Evolutionary conservation across 2,113 vertebrate genomes (phyloP).

Genomic region (Tragelaphus buxtoni): DNA sequence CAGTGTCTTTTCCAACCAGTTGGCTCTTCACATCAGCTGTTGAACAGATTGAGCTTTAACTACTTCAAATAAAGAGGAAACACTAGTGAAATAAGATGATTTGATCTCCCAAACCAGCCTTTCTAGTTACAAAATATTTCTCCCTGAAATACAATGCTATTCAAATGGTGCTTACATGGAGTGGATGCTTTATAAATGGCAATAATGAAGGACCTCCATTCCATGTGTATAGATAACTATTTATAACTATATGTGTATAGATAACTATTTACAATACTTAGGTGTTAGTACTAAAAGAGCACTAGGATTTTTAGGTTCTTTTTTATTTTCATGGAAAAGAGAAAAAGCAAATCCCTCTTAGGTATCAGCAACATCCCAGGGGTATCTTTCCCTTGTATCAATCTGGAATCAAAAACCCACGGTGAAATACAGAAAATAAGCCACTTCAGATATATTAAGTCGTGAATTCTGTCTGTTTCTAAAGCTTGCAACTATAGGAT

Average conservation of each 20-base stretch:
- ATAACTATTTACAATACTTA: not conserved
- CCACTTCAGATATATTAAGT: not conserved
- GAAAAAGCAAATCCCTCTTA: not conserved
- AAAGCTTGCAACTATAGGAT: not conserved
- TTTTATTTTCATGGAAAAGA: constrained; percentile 23
- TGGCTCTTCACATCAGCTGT: not conserved
- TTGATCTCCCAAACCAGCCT: not conserved
- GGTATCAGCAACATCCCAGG: not conserved
- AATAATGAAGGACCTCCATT: not conserved
- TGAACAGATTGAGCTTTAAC: not conserved
- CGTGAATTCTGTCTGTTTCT: not conserved
- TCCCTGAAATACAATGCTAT: not conserved
- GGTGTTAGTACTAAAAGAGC: not conserved
- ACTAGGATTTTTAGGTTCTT: not conserved
- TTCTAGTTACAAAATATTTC: not conserved
- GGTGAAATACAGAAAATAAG: constrained; percentile 7
- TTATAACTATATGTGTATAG: not conserved
- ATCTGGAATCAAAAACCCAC: not conserved
- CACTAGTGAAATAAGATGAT: not conserved
- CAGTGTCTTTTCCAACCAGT: not conserved
- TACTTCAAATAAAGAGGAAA: not conserved
- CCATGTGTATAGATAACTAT: not conserved
- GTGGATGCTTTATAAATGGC: not conserved
- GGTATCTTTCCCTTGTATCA: not conserved
- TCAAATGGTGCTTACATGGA: not conserved